Conservation (phyloP, 2,113 vertebrate genomes). For the Ardeotis arabs region DNA sequence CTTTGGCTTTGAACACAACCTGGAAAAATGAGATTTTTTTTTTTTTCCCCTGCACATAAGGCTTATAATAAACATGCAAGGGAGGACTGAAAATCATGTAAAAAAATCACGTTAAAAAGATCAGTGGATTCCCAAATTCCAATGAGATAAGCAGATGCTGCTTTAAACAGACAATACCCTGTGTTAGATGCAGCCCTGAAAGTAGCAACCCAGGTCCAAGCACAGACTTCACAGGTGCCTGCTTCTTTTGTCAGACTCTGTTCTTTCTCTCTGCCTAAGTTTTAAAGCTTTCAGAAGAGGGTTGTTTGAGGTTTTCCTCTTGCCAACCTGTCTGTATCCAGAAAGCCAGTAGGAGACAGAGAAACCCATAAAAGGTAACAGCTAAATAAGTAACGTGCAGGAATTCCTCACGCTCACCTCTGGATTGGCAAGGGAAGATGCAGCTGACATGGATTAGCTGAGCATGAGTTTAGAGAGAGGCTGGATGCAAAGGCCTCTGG, state of each 20-base stretch:
- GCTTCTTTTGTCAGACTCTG: background rate
- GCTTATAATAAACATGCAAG: background rate
- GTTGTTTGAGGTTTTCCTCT: background rate
- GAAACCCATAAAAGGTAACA: constrained; percentile 53
- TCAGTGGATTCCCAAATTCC: background rate
- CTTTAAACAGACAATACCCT: background rate
- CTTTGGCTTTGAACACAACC: background rate
- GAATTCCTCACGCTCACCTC: constrained; percentile 66
- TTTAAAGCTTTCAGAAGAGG: constrained; percentile 6
- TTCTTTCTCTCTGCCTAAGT: background rate
- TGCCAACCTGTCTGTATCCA: background rate
- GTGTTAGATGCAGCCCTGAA: background rate
- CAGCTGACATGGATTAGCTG: constrained; percentile 59
- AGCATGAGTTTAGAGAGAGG: constrained; percentile 20
- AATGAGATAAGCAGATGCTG: background rate
- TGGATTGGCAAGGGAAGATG: constrained; percentile 50
- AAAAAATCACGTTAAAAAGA: background rate
- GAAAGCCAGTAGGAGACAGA: constrained; percentile 16
- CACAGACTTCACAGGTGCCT: background rate
- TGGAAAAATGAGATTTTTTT: background rate
- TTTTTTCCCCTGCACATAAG: background rate
- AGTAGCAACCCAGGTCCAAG: background rate
- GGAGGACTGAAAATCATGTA: background rate
- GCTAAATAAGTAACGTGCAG: constrained; percentile 33
- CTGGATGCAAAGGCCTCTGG: background rate